phyloP scores from a whole-genome alignment of 2,113 vertebrate species.

The Xiphias gladius region DNA sequence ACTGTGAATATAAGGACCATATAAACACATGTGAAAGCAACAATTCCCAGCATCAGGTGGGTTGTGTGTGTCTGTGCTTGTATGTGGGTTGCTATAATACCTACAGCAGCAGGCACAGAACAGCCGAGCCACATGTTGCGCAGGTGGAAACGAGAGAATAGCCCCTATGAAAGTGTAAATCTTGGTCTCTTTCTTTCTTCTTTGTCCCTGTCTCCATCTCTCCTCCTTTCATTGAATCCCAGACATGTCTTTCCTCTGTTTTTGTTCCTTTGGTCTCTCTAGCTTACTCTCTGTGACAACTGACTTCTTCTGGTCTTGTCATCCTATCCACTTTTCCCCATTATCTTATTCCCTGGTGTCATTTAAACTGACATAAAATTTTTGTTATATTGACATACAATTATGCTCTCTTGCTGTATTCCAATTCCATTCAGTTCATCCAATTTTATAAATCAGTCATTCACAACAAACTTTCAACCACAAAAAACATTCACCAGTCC shows the following conservation, averaged over 20 bases:
- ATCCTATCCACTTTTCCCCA: conserved; percentile 13
- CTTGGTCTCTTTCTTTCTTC: conserved; percentile 60
- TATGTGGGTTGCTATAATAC: conserved; percentile 61
- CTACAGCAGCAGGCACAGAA: conserved; percentile 58
- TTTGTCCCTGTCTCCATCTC: conserved; percentile 32
- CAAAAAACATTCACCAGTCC: background rate
- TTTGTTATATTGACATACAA: background rate
- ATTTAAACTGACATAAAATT: background rate
- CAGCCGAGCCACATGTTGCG: conserved; percentile 73
- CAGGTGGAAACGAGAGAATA: conserved; percentile 80
- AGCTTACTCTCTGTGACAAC: conserved; percentile 12
- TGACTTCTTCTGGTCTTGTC: conserved; percentile 32
- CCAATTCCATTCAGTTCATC: background rate
- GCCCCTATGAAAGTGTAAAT: conserved; percentile 50
- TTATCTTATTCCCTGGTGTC: conserved; percentile 9
- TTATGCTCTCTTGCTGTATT: background rate
- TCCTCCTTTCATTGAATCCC: conserved; percentile 25
- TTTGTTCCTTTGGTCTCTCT: conserved; percentile 18
- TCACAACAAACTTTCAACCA: background rate
- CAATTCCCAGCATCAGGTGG: conserved; percentile 12
- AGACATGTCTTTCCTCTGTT: conserved; percentile 9
- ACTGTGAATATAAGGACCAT: conserved; percentile 14
- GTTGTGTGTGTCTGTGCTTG: conserved; percentile 24
- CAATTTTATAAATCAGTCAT: background rate
- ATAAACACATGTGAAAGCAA: conserved; percentile 4